Percentiles rank a stretch among this genome's conserved stretches.
Evolutionary conservation across 2,797 vertebrate species (phyloP).

Genomic region (Gastrophryne carolinensis): DNA sequence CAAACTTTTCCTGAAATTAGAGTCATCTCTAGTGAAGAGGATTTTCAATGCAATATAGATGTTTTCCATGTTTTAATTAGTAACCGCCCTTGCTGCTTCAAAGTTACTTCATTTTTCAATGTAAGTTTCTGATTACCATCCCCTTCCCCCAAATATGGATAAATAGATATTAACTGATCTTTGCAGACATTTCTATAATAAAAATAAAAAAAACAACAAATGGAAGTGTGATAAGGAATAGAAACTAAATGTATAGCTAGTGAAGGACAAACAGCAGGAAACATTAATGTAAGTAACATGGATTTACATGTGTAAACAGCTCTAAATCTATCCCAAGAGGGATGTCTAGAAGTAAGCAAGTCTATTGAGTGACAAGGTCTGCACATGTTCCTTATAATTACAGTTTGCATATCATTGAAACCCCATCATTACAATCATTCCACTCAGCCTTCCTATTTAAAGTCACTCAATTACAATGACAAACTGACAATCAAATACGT

Average conservation of each 20-base stretch:
- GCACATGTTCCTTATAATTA: slow-evolving; percentile 30
- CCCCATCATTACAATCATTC: slow-evolving; percentile 43
- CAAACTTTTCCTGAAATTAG: no score
- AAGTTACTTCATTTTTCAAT: no score
- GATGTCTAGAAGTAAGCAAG: slow-evolving; percentile 29
- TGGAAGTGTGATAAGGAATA: background rate
- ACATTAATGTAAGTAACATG: slow-evolving; percentile 29
- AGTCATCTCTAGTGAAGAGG: no score
- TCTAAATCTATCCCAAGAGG: background rate
- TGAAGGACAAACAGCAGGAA: slow-evolving; percentile 26
- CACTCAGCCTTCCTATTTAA: background rate
- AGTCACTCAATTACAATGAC: slow-evolving; percentile 25
- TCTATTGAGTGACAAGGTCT: slow-evolving; percentile 43
- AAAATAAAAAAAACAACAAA: no score
- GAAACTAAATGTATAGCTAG: background rate
- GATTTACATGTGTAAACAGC: slow-evolving; percentile 45
- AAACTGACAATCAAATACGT: slow-evolving; percentile 8
- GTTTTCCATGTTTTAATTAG: no score
- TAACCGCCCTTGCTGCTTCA: no score
- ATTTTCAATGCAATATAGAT: no score
- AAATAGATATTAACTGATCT: no score
- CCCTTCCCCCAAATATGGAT: no score
- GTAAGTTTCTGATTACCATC: no score
- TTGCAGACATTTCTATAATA: no score
- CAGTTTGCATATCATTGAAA: slow-evolving; percentile 24